Conservation (phyloP, 2,113 vertebrate genomes). For the Clarias magur region DNA sequence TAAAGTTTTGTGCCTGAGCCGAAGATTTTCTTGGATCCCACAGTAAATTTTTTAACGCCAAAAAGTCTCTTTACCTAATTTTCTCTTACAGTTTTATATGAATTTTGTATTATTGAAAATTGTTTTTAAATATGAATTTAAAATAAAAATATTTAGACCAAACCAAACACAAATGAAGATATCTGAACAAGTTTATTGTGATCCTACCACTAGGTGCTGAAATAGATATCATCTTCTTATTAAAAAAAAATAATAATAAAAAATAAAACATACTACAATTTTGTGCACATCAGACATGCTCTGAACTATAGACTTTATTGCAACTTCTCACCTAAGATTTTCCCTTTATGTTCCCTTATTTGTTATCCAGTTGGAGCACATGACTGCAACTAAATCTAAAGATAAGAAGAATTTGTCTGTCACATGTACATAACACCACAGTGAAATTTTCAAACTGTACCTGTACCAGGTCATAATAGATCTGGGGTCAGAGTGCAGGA, state of each 20-base stretch:
- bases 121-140: not conserved
- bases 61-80: not conserved
- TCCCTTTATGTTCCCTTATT: not conserved
- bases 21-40: not conserved
- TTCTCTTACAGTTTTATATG: not conserved
- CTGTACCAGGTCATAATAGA: too few relatives aligned
- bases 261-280: not conserved
- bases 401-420: not conserved
- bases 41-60: not conserved
- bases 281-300: not conserved
- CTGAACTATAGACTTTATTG: not conserved
- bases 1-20: not conserved
- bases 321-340: not conserved
- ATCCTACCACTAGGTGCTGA: constrained; percentile 13
- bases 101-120: not conserved
- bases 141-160: too few relatives aligned
- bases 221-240: not conserved
- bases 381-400: not conserved
- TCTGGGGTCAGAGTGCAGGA: not conserved
- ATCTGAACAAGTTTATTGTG: not conserved
- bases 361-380: not conserved
- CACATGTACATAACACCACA: not conserved
- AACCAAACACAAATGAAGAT: not conserved
- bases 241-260: too few relatives aligned
- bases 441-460: not conserved